phyloP scores from a whole-genome alignment of 2,113 vertebrate species.

The Stegastes partitus region DNA sequence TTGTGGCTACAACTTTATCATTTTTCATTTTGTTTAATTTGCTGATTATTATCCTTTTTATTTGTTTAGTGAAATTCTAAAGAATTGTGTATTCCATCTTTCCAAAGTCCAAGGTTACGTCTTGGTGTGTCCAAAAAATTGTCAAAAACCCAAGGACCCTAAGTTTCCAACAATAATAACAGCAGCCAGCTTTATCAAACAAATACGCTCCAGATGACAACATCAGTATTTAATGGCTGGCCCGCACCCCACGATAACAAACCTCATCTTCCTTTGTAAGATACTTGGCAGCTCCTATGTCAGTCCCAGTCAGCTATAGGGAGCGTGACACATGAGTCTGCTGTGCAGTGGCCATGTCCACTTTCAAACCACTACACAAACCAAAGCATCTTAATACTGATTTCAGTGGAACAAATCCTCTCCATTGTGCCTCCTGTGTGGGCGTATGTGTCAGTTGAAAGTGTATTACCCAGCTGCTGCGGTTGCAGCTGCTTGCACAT shows the following conservation, averaged over 20 bases:
- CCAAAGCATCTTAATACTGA: conserved; percentile 53
- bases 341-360: conserved; percentile 22
- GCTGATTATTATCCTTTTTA: not conserved
- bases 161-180: no score
- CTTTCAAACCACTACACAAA: conserved; percentile 36
- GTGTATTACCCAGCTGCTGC: conserved; percentile 62
- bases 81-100: no score
- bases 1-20: not conserved
- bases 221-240: not conserved
- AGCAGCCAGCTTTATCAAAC: no score
- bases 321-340: conserved; percentile 7
- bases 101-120: no score
- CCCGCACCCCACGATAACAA: conserved; percentile 16
- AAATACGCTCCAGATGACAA: not conserved
- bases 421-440: conserved; percentile 66
- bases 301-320: conserved; percentile 17
- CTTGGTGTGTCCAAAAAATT: no score
- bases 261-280: conserved; percentile 5
- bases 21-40: not conserved
- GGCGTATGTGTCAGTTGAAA: conserved; percentile 55
- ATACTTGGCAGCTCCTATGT: conserved; percentile 1
- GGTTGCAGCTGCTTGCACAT: conserved; percentile 69
- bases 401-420: conserved; percentile 67
- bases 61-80: no score
- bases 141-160: no score